Percentiles rank a stretch among this genome's conserved stretches.
Conservation (phyloP, 2,797 vertebrate species). For the Craterocephalus amniculus region DNA sequence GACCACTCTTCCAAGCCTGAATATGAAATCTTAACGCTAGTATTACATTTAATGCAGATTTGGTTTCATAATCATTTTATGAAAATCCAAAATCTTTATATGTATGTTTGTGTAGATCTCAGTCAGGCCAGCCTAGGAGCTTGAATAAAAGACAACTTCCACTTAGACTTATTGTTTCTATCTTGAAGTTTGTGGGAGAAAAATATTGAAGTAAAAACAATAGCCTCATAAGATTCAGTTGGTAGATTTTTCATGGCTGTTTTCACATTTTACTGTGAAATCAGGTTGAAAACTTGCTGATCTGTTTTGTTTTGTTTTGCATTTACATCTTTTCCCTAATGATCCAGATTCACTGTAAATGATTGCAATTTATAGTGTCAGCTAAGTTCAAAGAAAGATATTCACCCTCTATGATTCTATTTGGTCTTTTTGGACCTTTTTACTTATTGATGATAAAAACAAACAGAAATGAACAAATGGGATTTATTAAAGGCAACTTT, state of each 20-base stretch:
- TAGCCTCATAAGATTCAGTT: neutral
- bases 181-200: no score
- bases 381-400: neutral
- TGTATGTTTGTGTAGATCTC: no score
- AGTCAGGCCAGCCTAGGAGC: no score
- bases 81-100: no score
- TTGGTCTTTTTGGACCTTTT: neutral
- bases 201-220: neutral
- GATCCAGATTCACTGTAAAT: neutral
- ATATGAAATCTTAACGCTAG: neutral
- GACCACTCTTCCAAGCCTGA: neutral
- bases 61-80: neutral
- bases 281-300: neutral
- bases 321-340: conserved; percentile 1
- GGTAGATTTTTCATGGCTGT: neutral
- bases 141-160: no score
- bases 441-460: neutral
- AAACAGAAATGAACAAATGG: neutral
- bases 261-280: neutral
- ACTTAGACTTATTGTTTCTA: no score
- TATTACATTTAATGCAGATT: neutral
- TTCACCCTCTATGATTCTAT: no score
- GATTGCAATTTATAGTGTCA: neutral
- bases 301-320: neutral
- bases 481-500: neutral